A percentile compares a stretch with the other conserved stretches of the same genome.
Conservation (phyloP, 2,113 vertebrate species). For the Trogon surrucura region DNA sequence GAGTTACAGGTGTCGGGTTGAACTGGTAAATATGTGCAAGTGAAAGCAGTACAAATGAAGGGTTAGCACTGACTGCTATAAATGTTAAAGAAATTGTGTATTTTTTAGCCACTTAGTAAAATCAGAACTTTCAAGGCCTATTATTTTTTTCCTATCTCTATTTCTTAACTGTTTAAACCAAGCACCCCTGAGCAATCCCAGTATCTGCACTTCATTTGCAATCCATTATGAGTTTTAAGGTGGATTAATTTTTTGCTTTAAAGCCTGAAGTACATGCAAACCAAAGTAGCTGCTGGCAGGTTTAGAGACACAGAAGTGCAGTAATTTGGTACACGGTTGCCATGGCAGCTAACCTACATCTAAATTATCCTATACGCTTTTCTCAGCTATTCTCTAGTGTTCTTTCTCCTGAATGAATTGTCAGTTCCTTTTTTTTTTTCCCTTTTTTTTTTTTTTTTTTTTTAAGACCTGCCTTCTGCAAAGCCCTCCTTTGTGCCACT, state of each 20-base stretch:
- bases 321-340: slow-evolving; percentile 30
- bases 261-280: not conserved
- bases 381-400: not conserved
- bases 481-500: not conserved
- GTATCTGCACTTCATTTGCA: not conserved
- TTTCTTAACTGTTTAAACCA: not conserved
- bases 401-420: slow-evolving; percentile 1
- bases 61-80: not conserved
- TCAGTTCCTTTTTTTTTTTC: not conserved
- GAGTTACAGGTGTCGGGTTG: not conserved
- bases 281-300: slow-evolving; percentile 10
- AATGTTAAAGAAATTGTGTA: not conserved
- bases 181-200: not conserved
- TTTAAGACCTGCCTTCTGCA: not conserved
- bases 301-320: slow-evolving; percentile 8
- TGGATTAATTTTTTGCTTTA: not conserved
- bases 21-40: not conserved
- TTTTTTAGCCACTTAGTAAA: not conserved
- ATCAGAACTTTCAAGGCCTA: not conserved
- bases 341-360: slow-evolving; percentile 57
- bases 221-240: not conserved
- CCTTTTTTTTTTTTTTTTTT: not conserved
- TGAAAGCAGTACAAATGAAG: not conserved
- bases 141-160: not conserved
- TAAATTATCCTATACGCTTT: not conserved